Percentiles rank a stretch among this genome's conserved stretches.
phyloP scores from a whole-genome alignment of 2,888 invertebrate species.

The Brenthis daphne region DNA sequence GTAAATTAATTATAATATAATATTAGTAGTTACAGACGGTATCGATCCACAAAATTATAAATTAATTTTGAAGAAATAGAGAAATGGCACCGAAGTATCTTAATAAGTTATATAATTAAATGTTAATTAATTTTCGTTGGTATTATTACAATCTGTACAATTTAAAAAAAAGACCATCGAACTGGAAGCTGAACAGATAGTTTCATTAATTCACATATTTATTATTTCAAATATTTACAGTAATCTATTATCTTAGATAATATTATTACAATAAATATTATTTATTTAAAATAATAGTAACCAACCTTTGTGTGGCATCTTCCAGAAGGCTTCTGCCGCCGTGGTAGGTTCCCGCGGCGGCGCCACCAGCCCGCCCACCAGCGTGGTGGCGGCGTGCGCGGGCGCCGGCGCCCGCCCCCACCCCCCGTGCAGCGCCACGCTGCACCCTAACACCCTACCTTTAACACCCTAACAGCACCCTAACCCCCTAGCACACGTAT shows the following conservation, averaged over 20 bases:
- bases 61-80: too few relatives aligned
- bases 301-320: conserved; percentile 94
- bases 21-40: too few relatives aligned
- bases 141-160: too few relatives aligned
- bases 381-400: conserved; percentile 82
- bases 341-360: conserved; percentile 88
- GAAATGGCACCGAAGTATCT: too few relatives aligned
- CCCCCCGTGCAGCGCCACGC: conserved; percentile 82
- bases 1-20: too few relatives aligned
- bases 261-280: background rate
- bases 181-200: background rate
- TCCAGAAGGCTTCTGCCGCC: conserved; percentile 90
- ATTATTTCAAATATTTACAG: background rate
- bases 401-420: conserved; percentile 84
- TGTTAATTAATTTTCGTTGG: too few relatives aligned
- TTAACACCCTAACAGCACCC: conserved; percentile 20
- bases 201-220: background rate
- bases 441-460: conserved; percentile 45
- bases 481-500: too few relatives aligned
- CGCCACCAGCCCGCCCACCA: conserved; percentile 85
- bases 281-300: background rate
- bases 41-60: too few relatives aligned
- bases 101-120: too few relatives aligned
- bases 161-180: too few relatives aligned
- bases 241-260: background rate